Conservation (phyloP, 2,888 invertebrate species). For the Himalopsyche japonica region DNA sequence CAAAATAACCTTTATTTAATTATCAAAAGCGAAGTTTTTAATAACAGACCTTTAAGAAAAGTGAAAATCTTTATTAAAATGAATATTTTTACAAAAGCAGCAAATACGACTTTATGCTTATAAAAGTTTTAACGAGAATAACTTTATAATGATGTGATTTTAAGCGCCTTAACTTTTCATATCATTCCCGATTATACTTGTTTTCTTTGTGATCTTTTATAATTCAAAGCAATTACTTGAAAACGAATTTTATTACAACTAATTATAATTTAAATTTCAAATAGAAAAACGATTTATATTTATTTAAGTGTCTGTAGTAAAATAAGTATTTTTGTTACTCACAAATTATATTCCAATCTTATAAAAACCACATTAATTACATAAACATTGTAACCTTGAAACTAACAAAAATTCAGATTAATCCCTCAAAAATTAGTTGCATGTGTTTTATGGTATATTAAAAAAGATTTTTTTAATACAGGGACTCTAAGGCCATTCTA, state of each 20-base stretch:
- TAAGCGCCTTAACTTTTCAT: not conserved
- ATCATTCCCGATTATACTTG: not conserved
- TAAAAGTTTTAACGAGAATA: conserved; percentile 17
- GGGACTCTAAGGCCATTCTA: too few relatives aligned
- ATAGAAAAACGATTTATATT: too few relatives aligned
- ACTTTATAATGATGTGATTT: conserved; percentile 22
- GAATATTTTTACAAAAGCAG: not conserved
- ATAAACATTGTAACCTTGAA: too few relatives aligned
- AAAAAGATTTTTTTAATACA: too few relatives aligned
- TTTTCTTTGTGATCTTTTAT: not conserved
- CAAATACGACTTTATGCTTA: not conserved
- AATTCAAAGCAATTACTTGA: not conserved
- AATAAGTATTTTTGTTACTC: too few relatives aligned
- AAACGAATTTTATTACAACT: not conserved
- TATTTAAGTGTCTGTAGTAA: too few relatives aligned
- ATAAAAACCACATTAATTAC: too few relatives aligned
- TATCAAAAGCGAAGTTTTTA: not conserved
- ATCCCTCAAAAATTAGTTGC: too few relatives aligned
- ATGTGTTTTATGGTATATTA: too few relatives aligned
- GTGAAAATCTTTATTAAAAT: not conserved
- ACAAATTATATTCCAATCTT: too few relatives aligned
- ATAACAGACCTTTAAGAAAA: not conserved
- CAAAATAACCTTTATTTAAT: too few relatives aligned
- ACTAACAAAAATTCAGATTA: too few relatives aligned
- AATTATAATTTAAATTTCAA: not conserved